Percentiles rank a stretch among this genome's conserved stretches.
Conservation (phyloP, 92 coral and sea anemone species). For the Montipora capitata region DNA sequence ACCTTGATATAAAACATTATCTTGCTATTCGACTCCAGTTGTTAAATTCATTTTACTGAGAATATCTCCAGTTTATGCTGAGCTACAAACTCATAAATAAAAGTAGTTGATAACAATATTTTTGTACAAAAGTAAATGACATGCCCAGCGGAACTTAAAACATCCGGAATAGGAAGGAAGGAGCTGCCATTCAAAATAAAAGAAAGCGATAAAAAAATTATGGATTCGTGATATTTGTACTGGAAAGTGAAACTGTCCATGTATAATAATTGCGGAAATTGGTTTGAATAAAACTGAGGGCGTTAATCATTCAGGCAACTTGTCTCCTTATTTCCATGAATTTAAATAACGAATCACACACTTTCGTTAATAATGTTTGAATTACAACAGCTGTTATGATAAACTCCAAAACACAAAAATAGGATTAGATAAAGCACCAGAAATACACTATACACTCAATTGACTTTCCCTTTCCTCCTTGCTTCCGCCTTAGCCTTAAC, state of each 20-base stretch:
- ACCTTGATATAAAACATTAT: no score
- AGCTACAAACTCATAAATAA: conserved; percentile 13
- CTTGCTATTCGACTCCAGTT: neutral
- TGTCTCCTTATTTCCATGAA: conserved; percentile 19
- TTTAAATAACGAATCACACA: conserved; percentile 1
- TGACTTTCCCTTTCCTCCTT: no score
- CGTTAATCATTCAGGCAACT: conserved; percentile 37
- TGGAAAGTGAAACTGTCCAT: conserved; percentile 19
- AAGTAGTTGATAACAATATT: neutral
- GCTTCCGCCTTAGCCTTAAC: no score
- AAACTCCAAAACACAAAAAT: neutral
- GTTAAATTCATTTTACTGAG: neutral
- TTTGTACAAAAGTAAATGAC: conserved; percentile 14
- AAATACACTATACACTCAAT: neutral
- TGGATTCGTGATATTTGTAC: conserved; percentile 15
- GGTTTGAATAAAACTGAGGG: neutral
- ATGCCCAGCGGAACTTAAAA: conserved; percentile 3
- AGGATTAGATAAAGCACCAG: no score
- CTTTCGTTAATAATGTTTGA: neutral
- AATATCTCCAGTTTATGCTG: neutral
- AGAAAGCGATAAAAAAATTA: conserved; percentile 2
- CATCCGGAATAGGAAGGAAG: conserved; percentile 12
- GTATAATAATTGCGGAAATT: neutral
- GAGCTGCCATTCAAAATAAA: neutral
- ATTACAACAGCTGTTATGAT: conserved; percentile 25